Evolutionary conservation across 2,797 vertebrate genomes (phyloP).

Genomic region (Micromesistius poutassou): DNA sequence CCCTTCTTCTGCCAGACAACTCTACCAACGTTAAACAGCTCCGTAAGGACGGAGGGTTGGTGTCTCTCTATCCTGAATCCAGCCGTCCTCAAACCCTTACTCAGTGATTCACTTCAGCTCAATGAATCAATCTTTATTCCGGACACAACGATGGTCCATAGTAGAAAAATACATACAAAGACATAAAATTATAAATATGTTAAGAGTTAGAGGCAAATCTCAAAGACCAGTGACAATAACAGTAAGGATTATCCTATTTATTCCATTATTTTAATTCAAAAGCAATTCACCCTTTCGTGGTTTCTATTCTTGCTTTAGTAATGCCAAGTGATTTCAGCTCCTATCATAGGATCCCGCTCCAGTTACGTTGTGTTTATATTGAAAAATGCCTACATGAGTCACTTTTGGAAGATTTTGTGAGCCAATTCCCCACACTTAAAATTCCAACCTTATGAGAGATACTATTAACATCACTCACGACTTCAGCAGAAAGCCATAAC

Average conservation of each 20-base stretch:
- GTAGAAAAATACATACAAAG: no score
- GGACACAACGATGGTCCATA: no score
- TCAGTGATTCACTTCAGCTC: background rate
- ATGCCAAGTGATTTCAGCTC: background rate
- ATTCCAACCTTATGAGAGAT: background rate
- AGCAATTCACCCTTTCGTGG: background rate
- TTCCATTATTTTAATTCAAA: background rate
- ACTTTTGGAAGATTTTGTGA: background rate
- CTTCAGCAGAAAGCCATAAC: background rate
- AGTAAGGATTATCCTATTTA: background rate
- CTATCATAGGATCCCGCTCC: background rate
- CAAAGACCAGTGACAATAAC: no score
- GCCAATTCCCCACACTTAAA: background rate
- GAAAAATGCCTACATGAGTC: background rate
- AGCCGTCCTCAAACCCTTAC: conserved; percentile 6
- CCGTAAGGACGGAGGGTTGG: no score
- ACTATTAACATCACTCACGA: background rate
- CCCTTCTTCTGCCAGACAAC: no score
- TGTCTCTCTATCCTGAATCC: background rate
- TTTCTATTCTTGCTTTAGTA: background rate
- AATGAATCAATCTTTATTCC: no score
- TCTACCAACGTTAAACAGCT: no score
- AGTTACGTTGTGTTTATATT: background rate
- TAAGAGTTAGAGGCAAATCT: no score
- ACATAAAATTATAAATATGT: no score